Base-by-base conservation (phyloP, 1,140 invertebrate genomes). In the Arion vulgaris region DNA sequence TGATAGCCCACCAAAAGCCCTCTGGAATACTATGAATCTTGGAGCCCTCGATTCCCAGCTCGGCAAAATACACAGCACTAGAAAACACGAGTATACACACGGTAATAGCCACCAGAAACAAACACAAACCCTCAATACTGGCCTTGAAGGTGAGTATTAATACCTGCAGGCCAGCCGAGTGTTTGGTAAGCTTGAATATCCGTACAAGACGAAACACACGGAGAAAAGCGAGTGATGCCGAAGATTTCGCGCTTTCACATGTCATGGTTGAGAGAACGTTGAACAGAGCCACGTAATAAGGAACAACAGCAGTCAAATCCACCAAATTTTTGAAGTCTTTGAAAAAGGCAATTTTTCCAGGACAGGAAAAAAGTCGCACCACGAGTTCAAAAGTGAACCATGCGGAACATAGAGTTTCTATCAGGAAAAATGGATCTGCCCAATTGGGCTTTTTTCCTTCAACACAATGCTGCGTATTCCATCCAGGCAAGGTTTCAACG, bases 1-100 rank as follows among this genome's bases (percentile, higher is more conserved):
- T 98, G 90, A 99, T 94, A 28, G 98, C 98, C 98, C 98, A 99
- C 98, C 98, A 99, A 84, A 99, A 94, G 19, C 97, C 98, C 83
- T 98, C 94, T 19, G 98, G 98, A 94, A 99, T 99, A 93, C 97
- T 98, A 26, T 88, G 83, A 45, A 93, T 92, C 86, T 92, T 87
- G n/a, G 92, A 90, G 19, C 88, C 87, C 15, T 82, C 80, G 13
- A 86, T 87, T 28, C 89, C 91, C 49, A 88, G 82, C 85, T 93
- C 92, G 38, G 90, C 90, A 84, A 90, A 92, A 86, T 92, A 93
- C 26, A 92, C 92, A 57, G 91, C 90, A 83, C 91, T 92, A 39
- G 91, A 92, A 83, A 93, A 93, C 9, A 93, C 86, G n/a, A 93
- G 83, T 36, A 92, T 91, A 83, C 92, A 92, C 7, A 93, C 91